These are phyloP conservation scores for Aleiodes sp. DNA, from an alignment of 1,140 invertebrate species.

Conservation along the genomic window DNA sequence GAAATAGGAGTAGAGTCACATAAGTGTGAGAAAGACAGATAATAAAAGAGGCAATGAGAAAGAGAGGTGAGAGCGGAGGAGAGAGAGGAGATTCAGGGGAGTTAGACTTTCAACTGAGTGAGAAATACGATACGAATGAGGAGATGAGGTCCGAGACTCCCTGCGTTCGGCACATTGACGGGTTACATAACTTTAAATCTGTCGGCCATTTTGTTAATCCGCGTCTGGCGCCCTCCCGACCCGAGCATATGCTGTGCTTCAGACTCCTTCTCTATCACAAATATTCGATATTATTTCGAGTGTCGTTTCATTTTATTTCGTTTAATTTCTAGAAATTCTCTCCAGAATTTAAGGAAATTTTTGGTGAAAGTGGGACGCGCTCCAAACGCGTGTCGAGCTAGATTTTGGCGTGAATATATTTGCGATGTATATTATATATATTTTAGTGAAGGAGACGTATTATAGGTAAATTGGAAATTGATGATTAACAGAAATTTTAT, in stretches of 20 bases:
- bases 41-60: neutral
- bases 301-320: slow-evolving; percentile 49
- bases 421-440: too few species aligned
- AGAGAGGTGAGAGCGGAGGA: neutral
- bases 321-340: neutral
- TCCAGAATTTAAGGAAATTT: too few species aligned
- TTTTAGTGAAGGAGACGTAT: too few species aligned
- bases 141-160: slow-evolving; percentile 4
- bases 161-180: slow-evolving; percentile 32
- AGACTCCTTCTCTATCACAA: slow-evolving; percentile 35
- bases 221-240: slow-evolving; percentile 42
- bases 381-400: too few species aligned
- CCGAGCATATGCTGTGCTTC: slow-evolving; percentile 43
- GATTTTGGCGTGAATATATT: too few species aligned
- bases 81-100: neutral
- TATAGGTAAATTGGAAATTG: too few species aligned
- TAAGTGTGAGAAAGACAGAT: neutral
- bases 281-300: slow-evolving; percentile 48
- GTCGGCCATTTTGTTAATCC: slow-evolving; percentile 61
- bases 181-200: slow-evolving; percentile 63
- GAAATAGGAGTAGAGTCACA: neutral
- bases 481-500: too few species aligned
- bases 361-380: too few species aligned
- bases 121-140: slow-evolving; percentile 1
- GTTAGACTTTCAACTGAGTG: slow-evolving; percentile 15